These are phyloP conservation scores for Kradibia gibbosae DNA, from an alignment of 1,140 invertebrate genomes.

Conservation along the genomic window DNA sequence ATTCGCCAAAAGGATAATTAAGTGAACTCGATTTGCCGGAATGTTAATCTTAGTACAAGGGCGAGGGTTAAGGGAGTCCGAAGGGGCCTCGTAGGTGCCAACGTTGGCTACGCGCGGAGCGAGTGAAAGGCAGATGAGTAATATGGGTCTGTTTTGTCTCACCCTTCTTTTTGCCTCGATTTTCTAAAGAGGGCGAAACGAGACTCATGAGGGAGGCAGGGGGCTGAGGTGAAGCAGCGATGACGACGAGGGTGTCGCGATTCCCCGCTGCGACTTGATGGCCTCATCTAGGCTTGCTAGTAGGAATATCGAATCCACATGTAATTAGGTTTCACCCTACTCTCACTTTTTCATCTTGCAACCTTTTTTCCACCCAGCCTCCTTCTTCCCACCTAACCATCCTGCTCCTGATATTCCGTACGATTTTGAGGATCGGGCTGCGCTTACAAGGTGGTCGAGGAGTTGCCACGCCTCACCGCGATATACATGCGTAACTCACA, in stretches of 20 bases:
- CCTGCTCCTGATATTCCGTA: not conserved
- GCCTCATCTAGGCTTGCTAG: constrained; percentile 54
- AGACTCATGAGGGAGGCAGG: not conserved
- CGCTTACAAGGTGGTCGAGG: not conserved
- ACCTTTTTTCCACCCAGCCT: too few species aligned
- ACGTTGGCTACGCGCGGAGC: not conserved
- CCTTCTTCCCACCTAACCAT: not conserved
- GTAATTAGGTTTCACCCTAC: constrained; percentile 65
- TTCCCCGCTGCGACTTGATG: constrained; percentile 66
- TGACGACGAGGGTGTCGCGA: constrained; percentile 65
- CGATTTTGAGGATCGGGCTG: not conserved
- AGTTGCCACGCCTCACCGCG: not conserved
- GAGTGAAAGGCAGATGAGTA: constrained; percentile 58
- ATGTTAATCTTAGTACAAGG: not conserved
- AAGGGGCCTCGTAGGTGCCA: constrained; percentile 26
- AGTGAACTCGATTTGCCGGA: not conserved
- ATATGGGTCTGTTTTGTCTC: constrained; percentile 55
- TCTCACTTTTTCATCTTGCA: constrained; percentile 42
- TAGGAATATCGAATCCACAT: constrained; percentile 43
- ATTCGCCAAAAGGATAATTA: not conserved
- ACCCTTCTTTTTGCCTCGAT: constrained; percentile 38
- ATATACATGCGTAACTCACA: not conserved
- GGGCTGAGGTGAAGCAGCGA: constrained; percentile 16
- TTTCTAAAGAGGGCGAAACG: not conserved
- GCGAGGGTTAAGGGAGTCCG: not conserved